Evolutionary conservation across 2,113 vertebrate species (phyloP), one percentile per base, ranked within the genome.

Genomic region (Coreoperca whiteheadi): DNA sequence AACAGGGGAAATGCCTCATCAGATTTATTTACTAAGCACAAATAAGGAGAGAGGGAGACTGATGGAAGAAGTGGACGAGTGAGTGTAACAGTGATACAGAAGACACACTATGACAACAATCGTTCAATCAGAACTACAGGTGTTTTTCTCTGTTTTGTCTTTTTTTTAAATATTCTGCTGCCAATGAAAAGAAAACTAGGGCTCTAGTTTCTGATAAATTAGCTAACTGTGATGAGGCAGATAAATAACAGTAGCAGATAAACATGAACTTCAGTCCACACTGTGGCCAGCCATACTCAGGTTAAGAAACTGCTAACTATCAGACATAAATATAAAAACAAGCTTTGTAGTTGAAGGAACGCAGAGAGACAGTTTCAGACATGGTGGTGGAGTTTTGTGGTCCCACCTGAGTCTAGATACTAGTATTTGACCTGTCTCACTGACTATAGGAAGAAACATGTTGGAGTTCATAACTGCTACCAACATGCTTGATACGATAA

Each of bases 11-110:
- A 90, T 63, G 91, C 87, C 83, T 51, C 81, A 91, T 92, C 82
- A 88, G 89, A 94, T 93, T 89, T 94, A 94, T 94, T 95, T 93
- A 88, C 88, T 2, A 54, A 86, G 76, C 81, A 79, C 83, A 84
- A 86, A 83, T 72, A 63, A 84, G 83, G 74, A 66, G 79, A 54
- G 72, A 46, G 41, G 25, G 59, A 83, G 64, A 77, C 32, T 50
- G 79, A 83, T 74, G 79, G 82, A 83, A 78, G 34, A 41, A 57
- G 81, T 65, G 71, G 18, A 30, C 56, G 67, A 61, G 53, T 37
- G 71, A 77, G 67, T 11, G 61, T 50, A 82, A 50, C 21, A 16
- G 64, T 37, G 80, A 63, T 25, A 65, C 39, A 77, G 34, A 28
- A 25, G 28, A 48, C 37, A 78, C 69, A 59, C 18, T 11, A 16